A percentile compares a stretch with the other conserved stretches of the same genome.
These are phyloP conservation scores for Microplitis deprimator DNA, from an alignment of 2,888 invertebrate species.

Conservation along the genomic window DNA sequence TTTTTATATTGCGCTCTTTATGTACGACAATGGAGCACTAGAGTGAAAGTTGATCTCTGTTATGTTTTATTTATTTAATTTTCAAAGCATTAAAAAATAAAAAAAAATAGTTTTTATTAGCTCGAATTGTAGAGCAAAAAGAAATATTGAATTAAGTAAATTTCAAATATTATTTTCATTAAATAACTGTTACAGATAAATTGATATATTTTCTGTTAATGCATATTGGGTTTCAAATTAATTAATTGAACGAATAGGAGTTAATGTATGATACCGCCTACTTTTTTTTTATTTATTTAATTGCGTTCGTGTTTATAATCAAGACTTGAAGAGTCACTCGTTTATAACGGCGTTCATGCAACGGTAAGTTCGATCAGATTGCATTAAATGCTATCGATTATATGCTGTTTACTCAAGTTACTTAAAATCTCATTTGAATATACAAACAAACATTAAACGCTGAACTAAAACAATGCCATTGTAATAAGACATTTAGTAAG, in stretches of 20 bases:
- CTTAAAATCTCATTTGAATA: background rate
- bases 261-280: conserved; percentile 17
- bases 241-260: conserved; percentile 3
- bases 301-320: conserved; percentile 24
- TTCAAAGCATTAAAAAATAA: background rate
- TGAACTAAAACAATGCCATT: background rate
- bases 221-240: conserved; percentile 1
- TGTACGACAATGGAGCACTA: conserved; percentile 4
- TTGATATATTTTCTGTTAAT: background rate
- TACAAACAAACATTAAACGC: background rate
- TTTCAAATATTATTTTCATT: background rate
- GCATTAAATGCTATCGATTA: conserved; percentile 26
- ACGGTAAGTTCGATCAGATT: conserved; percentile 45
- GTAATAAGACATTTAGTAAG: background rate
- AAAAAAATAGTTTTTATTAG: background rate
- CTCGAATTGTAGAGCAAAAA: background rate
- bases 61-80: background rate
- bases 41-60: conserved; percentile 20
- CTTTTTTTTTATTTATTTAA: conserved; percentile 5
- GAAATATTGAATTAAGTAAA: background rate
- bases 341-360: conserved; percentile 46
- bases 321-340: conserved; percentile 21
- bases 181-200: background rate
- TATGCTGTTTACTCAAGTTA: conserved; percentile 5
- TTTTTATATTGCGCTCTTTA: background rate